These are phyloP conservation scores for Tetrao urogallus DNA, from an alignment of 2,113 vertebrate genomes.

Conservation along the genomic window DNA sequence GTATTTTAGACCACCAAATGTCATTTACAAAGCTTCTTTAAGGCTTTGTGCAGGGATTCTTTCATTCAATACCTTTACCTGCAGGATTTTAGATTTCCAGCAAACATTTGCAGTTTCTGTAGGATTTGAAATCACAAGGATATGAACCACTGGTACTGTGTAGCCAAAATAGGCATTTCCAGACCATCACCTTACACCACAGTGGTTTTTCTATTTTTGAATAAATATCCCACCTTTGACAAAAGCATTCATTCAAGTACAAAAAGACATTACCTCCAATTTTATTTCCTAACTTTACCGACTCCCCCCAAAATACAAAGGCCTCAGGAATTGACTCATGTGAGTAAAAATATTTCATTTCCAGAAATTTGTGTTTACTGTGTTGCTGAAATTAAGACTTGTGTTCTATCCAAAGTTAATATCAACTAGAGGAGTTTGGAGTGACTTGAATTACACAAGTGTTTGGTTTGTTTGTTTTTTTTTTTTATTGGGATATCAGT, in stretches of 20 bases:
- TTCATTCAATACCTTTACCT: neutral
- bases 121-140: neutral
- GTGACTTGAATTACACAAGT: neutral
- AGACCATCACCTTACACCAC: no score
- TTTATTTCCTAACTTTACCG: neutral
- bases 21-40: neutral
- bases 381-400: neutral
- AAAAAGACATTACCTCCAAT: neutral
- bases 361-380: neutral
- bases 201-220: no score
- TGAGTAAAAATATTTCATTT: neutral
- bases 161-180: no score
- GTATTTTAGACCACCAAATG: neutral
- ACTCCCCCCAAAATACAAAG: neutral
- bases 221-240: no score
- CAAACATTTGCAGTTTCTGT: neutral
- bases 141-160: no score
- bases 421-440: neutral
- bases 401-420: neutral
- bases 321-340: neutral
- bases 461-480: neutral
- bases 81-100: neutral
- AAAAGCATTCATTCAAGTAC: no score
- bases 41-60: neutral
- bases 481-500: neutral